Base-by-base conservation (phyloP, 2,113 vertebrate genomes). In the Nematolebias whitei region DNA sequence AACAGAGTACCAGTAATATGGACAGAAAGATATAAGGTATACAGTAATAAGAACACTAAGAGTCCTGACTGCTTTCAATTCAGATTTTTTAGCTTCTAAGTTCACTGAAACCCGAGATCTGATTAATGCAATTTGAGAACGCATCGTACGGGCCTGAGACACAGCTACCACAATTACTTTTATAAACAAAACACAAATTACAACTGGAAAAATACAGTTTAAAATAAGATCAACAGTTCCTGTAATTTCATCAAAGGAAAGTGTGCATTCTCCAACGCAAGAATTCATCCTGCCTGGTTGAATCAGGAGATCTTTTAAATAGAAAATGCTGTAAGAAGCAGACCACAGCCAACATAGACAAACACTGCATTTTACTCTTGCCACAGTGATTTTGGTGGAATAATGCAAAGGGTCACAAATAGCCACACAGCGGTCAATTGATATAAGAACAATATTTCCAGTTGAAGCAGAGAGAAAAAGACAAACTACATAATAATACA, bases 61-160 rank as follows among this genome's bases (percentile, higher is more conserved):
- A 22, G 71, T 80, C 49, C 79, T 70, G 18, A 74, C 69, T 32
- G 74, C 80, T 52, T 83, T 86, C 5, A 59, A 44, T 58, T 75
- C 76, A 5, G 59, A 78, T 15, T 20, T 59, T 12, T 35, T 63
- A 9, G 40, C 13, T 6, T 22, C 38, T 19, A 18, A 0, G 8
- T 20, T 45, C 26, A 24, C 8, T 44, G 45, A 23, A 32, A 5
- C 5, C 15, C 29, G 48, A 2, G 20, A 13, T 1, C 29, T 32
- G 13, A 26, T 15, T 5, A 16, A 14, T 19, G 40, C 39, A 44
- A 47, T 13, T 0, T 32, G 58, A 49, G 40, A 38, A 40, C 63
- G 44, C 39, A 70, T 93, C 32, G 85, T 89, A 12, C 52, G 52
- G 9, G 62, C 83, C 16, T 85, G 79, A 44, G 54, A 67, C 35